These are phyloP conservation scores for Rattus rattus DNA, from an alignment of 2,113 vertebrate species.

Conservation along the genomic window DNA sequence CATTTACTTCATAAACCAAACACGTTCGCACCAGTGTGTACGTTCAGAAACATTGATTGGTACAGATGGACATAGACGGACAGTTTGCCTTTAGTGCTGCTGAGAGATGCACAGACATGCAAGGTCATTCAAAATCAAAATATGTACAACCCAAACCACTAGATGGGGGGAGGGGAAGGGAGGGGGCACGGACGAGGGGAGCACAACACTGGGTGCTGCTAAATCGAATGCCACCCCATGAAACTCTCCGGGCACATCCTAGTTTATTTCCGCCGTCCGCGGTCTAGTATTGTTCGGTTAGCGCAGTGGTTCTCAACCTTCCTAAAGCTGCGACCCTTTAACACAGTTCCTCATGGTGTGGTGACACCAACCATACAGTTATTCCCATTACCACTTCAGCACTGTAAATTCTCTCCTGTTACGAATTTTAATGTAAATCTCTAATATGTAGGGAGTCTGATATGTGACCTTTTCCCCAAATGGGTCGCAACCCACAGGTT, in stretches of 20 bases:
- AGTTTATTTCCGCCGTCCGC: constrained; percentile 6
- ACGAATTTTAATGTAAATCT: not conserved
- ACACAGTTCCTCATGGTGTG: not conserved
- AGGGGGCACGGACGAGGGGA: not conserved
- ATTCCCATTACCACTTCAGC: not conserved
- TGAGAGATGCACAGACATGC: constrained; percentile 67
- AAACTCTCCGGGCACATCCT: constrained; percentile 34
- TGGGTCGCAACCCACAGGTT: not conserved
- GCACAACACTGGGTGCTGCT: not conserved
- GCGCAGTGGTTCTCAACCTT: not conserved
- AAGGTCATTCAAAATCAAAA: constrained; percentile 63
- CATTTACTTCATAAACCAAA: constrained; percentile 64
- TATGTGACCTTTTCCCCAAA: not conserved
- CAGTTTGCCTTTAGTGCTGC: constrained; percentile 49
- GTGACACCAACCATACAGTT: not conserved
- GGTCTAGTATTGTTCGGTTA: constrained; percentile 43
- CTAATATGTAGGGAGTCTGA: not conserved
- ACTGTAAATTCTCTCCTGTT: not conserved
- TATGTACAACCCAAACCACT: constrained; percentile 39
- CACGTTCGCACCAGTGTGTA: constrained; percentile 30
- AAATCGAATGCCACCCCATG: not conserved
- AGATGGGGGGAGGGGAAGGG: constrained; percentile 47
- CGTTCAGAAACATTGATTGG: constrained; percentile 45
- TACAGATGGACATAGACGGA: constrained; percentile 16
- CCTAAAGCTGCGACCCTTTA: no score